A percentile compares a stretch with the other conserved stretches of the same genome.
phyloP scores from a whole-genome alignment of 2,888 invertebrate species.

The Drosophila paracracens region DNA sequence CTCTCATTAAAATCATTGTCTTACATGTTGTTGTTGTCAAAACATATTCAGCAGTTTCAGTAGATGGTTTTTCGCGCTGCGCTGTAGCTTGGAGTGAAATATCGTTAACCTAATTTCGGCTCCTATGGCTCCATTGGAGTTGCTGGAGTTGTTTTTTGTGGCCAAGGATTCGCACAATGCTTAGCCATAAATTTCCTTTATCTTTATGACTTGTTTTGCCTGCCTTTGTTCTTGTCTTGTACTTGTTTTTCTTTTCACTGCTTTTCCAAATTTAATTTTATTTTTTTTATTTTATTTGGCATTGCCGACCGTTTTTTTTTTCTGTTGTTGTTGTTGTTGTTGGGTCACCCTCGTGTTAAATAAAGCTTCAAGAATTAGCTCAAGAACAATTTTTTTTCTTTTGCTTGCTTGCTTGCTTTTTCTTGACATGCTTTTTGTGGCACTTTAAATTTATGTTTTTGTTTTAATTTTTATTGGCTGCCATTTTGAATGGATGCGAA shows the following conservation, averaged over 20 bases:
- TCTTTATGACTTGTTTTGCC: constrained; percentile 69
- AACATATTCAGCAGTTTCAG: constrained; percentile 57
- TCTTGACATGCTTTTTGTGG: constrained; percentile 15
- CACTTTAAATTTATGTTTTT: constrained; percentile 54
- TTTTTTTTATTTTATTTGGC: constrained; percentile 47
- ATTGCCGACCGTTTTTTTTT: constrained; percentile 38
- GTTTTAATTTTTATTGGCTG: constrained; percentile 62
- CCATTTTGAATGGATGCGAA: constrained; percentile 42
- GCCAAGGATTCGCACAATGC: constrained; percentile 60
- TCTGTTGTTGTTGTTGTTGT: constrained; percentile 18
- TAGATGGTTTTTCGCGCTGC: constrained; percentile 45
- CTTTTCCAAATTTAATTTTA: constrained; percentile 42
- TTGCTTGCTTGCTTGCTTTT: constrained; percentile 8
- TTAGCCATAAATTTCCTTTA: constrained; percentile 64
- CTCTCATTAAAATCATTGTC: neutral
- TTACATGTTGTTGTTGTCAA: constrained; percentile 35
- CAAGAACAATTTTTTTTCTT: constrained; percentile 35
- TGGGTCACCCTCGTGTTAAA: constrained; percentile 40
- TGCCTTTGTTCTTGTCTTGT: constrained; percentile 26
- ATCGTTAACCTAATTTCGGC: constrained; percentile 83
- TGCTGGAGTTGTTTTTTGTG: constrained; percentile 37
- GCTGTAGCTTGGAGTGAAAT: constrained; percentile 70
- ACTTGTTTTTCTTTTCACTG: constrained; percentile 17
- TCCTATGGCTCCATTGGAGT: constrained; percentile 31
- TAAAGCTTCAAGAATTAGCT: constrained; percentile 65